phyloP scores from a whole-genome alignment of 2,113 vertebrate species.

The Mellivora capensis region DNA sequence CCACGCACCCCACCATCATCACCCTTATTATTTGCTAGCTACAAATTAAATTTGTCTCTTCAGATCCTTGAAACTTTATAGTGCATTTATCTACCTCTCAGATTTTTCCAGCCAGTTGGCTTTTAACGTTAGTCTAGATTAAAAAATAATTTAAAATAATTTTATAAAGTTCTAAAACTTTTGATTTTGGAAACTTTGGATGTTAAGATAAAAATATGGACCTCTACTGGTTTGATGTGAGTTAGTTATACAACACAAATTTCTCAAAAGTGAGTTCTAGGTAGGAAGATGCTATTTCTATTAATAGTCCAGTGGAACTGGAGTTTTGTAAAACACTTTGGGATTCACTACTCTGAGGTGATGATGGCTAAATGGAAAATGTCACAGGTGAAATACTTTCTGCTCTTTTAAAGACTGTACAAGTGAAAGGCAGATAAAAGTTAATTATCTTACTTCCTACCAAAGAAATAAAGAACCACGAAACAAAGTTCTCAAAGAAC shows the following conservation, averaged over 20 bases:
- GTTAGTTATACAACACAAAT: background rate
- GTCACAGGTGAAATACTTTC: slow-evolving; percentile 53
- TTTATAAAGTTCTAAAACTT: background rate
- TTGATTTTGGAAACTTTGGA: background rate
- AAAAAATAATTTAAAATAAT: background rate
- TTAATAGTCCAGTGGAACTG: background rate
- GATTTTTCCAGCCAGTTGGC: background rate
- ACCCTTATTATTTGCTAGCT: background rate
- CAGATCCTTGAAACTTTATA: background rate
- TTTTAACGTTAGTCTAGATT: background rate
- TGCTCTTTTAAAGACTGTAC: slow-evolving; percentile 47
- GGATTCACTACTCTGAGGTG: slow-evolving; percentile 16
- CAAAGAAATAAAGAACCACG: slow-evolving; percentile 24
- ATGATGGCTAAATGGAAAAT: slow-evolving; percentile 63
- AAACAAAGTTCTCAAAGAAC: slow-evolving; percentile 50
- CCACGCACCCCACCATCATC: background rate
- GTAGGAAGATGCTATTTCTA: background rate
- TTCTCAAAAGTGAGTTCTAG: background rate
- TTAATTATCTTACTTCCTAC: slow-evolving; percentile 58
- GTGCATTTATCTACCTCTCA: background rate
- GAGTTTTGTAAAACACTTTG: background rate
- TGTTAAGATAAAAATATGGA: background rate
- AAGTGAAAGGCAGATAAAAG: slow-evolving; percentile 55
- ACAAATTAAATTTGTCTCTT: background rate
- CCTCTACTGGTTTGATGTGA: background rate